Evolutionary conservation across 2,113 vertebrate genomes (phyloP).

Genomic region (Pelmatolapia mariae): DNA sequence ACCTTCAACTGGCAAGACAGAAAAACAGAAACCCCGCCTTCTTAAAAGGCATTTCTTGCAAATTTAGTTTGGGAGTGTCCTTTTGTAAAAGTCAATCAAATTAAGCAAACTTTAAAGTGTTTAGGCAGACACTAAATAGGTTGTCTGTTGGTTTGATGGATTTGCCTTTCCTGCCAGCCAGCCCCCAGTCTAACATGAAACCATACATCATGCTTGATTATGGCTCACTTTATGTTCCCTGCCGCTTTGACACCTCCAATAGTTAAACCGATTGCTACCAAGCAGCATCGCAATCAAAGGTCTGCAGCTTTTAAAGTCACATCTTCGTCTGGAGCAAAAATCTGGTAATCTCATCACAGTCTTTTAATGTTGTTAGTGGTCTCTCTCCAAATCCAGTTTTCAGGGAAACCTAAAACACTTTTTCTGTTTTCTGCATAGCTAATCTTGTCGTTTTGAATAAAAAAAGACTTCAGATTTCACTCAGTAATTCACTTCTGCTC

Average conservation of each 20-base stretch:
- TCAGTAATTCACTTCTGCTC: slow-evolving; percentile 19
- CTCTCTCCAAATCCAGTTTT: slow-evolving; percentile 39
- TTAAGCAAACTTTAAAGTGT: slow-evolving; percentile 61
- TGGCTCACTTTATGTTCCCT: slow-evolving; percentile 45
- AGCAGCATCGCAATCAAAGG: slow-evolving; percentile 45
- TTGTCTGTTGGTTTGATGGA: slow-evolving; percentile 71
- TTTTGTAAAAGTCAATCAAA: slow-evolving; percentile 64
- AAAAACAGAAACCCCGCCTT: neutral
- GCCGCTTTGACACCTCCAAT: slow-evolving; percentile 55
- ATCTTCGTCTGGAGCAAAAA: slow-evolving; percentile 49
- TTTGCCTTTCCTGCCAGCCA: slow-evolving; percentile 63
- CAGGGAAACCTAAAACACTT: neutral
- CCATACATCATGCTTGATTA: slow-evolving; percentile 87
- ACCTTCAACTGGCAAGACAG: slow-evolving; percentile 46
- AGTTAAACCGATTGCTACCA: slow-evolving; percentile 61
- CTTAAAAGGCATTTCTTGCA: slow-evolving; percentile 8
- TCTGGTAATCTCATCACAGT: slow-evolving; percentile 67
- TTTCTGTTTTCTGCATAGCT: slow-evolving; percentile 9
- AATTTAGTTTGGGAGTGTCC: slow-evolving; percentile 46
- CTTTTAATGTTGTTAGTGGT: slow-evolving; percentile 70
- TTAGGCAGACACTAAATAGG: slow-evolving; percentile 68
- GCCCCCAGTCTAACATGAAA: slow-evolving; percentile 50
- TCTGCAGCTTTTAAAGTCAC: slow-evolving; percentile 61
- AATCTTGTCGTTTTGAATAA: slow-evolving; percentile 42
- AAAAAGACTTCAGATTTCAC: neutral